Evolutionary conservation across 2,888 invertebrate species (phyloP).

Genomic region (Clivina fossor): DNA sequence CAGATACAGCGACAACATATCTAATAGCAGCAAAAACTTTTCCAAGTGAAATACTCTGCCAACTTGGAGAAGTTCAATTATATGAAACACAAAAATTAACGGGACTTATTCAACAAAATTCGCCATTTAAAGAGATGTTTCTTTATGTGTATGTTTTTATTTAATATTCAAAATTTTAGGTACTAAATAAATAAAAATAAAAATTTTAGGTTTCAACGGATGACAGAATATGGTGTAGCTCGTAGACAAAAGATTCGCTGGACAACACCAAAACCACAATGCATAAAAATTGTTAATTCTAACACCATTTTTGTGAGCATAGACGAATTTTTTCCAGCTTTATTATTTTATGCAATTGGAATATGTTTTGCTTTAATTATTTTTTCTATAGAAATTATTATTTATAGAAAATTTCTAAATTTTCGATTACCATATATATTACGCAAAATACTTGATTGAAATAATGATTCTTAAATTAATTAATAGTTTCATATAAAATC

Average conservation of each 20-base stretch:
- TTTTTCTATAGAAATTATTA: constrained; percentile 52
- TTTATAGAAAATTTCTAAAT: no score
- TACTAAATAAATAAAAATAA: constrained; percentile 26
- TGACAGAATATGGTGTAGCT: constrained; percentile 63
- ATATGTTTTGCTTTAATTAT: constrained; percentile 51
- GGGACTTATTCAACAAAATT: constrained; percentile 60
- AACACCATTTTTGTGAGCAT: constrained; percentile 58
- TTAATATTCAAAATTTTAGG: no score
- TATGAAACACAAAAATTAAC: constrained; percentile 63
- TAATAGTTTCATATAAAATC: no score
- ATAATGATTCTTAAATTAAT: no score
- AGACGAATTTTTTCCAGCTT: constrained; percentile 61
- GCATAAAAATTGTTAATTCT: constrained; percentile 56
- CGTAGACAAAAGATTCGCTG: constrained; percentile 59
- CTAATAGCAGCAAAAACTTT: constrained; percentile 67
- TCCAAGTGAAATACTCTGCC: constrained; percentile 67
- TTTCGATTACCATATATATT: no score
- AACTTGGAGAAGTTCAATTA: constrained; percentile 64
- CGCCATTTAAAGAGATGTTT: constrained; percentile 64
- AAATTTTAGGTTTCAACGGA: constrained; percentile 58
- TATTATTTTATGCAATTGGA: constrained; percentile 58
- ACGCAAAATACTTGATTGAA: no score
- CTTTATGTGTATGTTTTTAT: constrained; percentile 65
- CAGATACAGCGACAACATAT: constrained; percentile 68
- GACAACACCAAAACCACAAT: constrained; percentile 62